These are phyloP conservation scores for Rhagium mordax DNA, from an alignment of 2,888 invertebrate genomes.

Conservation along the genomic window DNA sequence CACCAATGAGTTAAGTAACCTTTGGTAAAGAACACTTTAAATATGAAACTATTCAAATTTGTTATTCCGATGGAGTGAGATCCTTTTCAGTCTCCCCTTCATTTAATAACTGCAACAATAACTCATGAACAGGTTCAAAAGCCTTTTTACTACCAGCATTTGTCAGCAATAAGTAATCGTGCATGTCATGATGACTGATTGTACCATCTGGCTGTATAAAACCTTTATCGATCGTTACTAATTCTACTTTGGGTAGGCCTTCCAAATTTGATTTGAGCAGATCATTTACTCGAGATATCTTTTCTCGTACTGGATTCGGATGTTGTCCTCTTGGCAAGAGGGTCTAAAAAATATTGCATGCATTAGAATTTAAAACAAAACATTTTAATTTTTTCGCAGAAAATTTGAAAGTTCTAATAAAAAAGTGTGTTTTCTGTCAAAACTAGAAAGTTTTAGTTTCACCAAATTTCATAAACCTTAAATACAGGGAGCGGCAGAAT, in stretches of 20 bases:
- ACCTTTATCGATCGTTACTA: conserved; percentile 85
- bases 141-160: conserved; percentile 90
- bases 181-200: conserved; percentile 92
- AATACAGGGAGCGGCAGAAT: no score
- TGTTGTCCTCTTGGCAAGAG: conserved; percentile 90
- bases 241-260: conserved; percentile 79
- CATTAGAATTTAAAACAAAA: not conserved
- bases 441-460: no score
- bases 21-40: conserved; percentile 35
- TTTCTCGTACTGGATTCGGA: conserved; percentile 86
- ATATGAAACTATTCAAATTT: not conserved
- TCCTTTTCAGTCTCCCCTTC: conserved; percentile 85
- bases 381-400: not conserved
- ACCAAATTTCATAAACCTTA: no score
- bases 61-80: conserved; percentile 80
- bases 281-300: conserved; percentile 83
- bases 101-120: conserved; percentile 82
- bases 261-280: conserved; percentile 78
- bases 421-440: no score
- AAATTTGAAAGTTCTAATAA: no score
- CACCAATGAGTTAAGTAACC: no score
- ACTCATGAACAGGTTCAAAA: conserved; percentile 88
- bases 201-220: conserved; percentile 83
- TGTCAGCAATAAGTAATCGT: conserved; percentile 91
- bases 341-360: conserved; percentile 76